phyloP scores from a whole-genome alignment of 2,888 invertebrate species.

The Drosophila tanythrix region DNA sequence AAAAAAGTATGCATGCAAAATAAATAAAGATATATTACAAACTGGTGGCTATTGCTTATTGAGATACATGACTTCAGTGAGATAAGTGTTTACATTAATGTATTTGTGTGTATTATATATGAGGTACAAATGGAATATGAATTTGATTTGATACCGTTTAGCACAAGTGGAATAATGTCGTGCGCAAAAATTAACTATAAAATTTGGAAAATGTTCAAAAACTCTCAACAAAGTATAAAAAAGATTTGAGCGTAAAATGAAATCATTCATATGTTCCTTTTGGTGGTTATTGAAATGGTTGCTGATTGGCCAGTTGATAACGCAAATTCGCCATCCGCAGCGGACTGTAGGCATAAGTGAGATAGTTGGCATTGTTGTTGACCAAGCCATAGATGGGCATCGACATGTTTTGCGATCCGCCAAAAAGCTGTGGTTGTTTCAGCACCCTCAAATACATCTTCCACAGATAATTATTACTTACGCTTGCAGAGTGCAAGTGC shows the following conservation, averaged over 20 bases:
- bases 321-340: slow-evolving; percentile 36
- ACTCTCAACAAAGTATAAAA: not conserved
- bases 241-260: not conserved
- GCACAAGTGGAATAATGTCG: not conserved
- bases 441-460: slow-evolving; percentile 27
- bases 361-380: slow-evolving; percentile 11
- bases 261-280: slow-evolving; percentile 28
- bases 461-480: slow-evolving; percentile 4
- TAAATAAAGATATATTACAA: not conserved
- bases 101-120: too few species aligned
- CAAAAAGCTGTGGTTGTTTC: slow-evolving; percentile 27
- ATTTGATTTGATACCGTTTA: not conserved
- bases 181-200: not conserved
- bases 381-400: slow-evolving; percentile 24
- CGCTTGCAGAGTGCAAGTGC: not conserved
- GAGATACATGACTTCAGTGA: too few species aligned
- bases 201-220: not conserved
- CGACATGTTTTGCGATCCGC: slow-evolving; percentile 22
- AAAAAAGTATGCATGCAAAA: not conserved
- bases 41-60: not conserved
- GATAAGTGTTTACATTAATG: not conserved
- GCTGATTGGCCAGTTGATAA: slow-evolving; percentile 20
- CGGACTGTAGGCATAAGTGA: slow-evolving; percentile 34
- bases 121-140: too few species aligned
- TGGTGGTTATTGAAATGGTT: slow-evolving; percentile 12